Percentiles rank a stretch among this genome's conserved stretches.
These are phyloP conservation scores for Lepidurus couesii DNA, from an alignment of 1,140 invertebrate species.

Conservation along the genomic window DNA sequence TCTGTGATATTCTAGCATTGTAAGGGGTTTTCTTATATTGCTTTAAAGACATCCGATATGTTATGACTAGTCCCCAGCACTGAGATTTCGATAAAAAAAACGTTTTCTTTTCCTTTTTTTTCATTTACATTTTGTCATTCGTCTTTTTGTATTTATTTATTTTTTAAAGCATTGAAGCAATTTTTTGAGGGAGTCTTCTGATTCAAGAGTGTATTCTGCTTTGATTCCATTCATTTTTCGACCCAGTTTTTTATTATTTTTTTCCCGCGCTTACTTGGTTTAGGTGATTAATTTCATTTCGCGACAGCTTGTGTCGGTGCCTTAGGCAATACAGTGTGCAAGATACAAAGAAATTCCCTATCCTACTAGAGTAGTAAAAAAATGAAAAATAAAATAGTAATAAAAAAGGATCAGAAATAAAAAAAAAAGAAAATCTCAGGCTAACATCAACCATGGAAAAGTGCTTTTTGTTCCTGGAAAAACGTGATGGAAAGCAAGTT, in stretches of 20 bases:
- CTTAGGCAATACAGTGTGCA: neutral
- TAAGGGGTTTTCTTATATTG: no score
- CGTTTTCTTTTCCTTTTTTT: no score
- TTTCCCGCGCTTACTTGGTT: neutral
- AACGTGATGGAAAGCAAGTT: neutral
- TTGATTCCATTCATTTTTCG: neutral
- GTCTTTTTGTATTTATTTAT: no score
- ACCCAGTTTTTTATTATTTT: neutral
- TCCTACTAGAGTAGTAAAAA: neutral
- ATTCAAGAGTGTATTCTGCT: neutral
- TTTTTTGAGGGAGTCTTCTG: no score
- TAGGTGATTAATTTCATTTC: neutral
- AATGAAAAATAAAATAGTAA: neutral
- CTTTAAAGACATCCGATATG: no score
- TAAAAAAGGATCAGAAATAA: neutral
- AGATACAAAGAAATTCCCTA: neutral
- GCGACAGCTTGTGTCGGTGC: conserved; percentile 2
- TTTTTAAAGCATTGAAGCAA: no score
- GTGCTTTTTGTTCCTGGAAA: neutral
- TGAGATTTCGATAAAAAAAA: no score
- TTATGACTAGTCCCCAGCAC: no score
- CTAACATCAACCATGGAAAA: neutral
- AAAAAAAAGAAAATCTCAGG: neutral
- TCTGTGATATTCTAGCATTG: no score
- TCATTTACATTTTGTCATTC: no score